Base-by-base conservation (phyloP, 2,113 vertebrate genomes). In the Clarias macrocephalus region DNA sequence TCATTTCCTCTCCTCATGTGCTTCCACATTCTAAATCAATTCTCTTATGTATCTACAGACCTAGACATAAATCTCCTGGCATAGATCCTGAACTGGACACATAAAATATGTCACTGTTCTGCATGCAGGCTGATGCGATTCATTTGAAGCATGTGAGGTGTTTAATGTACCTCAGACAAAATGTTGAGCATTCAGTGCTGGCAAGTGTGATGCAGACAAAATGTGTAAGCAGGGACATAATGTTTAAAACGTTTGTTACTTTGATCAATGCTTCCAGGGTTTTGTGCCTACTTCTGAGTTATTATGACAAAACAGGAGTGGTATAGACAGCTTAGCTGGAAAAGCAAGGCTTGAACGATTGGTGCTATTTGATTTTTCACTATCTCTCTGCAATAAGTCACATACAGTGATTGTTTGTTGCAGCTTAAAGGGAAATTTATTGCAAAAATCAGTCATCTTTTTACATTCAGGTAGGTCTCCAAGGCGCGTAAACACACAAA, bases 301-400 rank as follows among this genome's bases (percentile, higher is more conserved):
- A 73, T 82, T 80, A 42, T 62, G 70, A 57, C 25, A 66, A 62
- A 60, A 59, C 16, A 42, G 56, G 57, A 85, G 13, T 23, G 28
- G 62, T 68, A 52, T 80, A 56, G 28, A 65, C 8, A 68, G 37
- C 30, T 65, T 8, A 68, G 73, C 25, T 37, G 30, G n/a, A 65
- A 30, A 82, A 62, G 42, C 16, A 72, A 10, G 54, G n/a, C 25
- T 82, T 77, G 87, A 81, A 76, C 79, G 88, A 73, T 75, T 88
- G 84, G 73, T 33, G 42, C 80, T 88, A 85, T 91, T 93, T 93
- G 88, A 93, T 93, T 95, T 91, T 86, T 84, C 73, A 73, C 33
- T 88, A 89, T 91, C 88, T 92, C 87, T 90, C 80, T 84, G 81
- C 85, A 75, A 87, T 85, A 80, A 57, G 56, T 90, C 83, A 87